These are phyloP conservation scores for Oplegnathus fasciatus DNA, from an alignment of 2,113 vertebrate genomes.

Conservation along the genomic window DNA sequence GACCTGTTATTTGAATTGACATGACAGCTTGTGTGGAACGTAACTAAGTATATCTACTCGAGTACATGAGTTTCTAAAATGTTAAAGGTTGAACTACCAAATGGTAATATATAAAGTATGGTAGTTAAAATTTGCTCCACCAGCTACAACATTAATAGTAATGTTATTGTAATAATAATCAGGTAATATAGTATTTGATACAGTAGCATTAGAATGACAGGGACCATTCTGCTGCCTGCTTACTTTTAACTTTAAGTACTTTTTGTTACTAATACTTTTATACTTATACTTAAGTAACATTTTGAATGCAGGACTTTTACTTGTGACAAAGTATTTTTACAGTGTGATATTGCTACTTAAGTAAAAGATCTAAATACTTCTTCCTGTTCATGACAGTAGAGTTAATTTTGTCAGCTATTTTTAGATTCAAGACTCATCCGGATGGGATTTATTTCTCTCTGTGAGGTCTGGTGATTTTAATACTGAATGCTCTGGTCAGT, in stretches of 20 bases:
- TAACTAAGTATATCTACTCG: neutral
- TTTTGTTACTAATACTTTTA: too few relatives aligned
- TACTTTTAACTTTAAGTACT: neutral
- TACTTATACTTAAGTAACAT: too few relatives aligned
- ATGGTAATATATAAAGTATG: neutral
- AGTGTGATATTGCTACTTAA: neutral
- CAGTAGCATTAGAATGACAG: too few relatives aligned
- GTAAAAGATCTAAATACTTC: neutral
- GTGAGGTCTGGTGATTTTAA: constrained; percentile 25
- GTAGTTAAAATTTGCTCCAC: neutral
- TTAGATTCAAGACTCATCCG: neutral
- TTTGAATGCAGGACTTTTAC: too few relatives aligned
- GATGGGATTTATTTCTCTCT: constrained; percentile 9
- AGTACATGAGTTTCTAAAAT: neutral
- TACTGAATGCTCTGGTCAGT: constrained; percentile 10
- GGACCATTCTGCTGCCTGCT: too few relatives aligned
- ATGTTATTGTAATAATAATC: neutral
- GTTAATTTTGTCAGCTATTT: neutral
- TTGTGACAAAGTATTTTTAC: too few relatives aligned
- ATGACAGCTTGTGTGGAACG: neutral
- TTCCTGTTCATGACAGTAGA: neutral
- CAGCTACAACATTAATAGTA: neutral
- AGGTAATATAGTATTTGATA: too few relatives aligned
- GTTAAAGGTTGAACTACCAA: neutral
- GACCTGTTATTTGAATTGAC: neutral